These are phyloP conservation scores for Benthosema pterotum DNA, from an alignment of 2,797 vertebrate species.

Conservation along the genomic window DNA sequence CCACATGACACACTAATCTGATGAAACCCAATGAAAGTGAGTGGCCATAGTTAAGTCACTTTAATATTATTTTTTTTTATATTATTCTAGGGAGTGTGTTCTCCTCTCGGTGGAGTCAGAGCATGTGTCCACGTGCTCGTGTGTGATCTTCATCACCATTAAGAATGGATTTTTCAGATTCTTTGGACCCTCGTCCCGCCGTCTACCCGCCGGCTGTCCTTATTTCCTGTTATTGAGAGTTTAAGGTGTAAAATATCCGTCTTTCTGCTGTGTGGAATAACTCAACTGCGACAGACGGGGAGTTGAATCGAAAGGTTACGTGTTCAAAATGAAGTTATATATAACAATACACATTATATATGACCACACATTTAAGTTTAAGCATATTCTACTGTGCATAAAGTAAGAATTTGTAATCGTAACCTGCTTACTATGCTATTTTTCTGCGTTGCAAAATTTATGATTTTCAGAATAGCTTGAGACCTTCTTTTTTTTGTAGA, in stretches of 20 bases:
- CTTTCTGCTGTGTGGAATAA: neutral
- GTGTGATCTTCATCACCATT: neutral
- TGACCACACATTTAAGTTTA: neutral
- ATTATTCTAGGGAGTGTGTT: too few species aligned
- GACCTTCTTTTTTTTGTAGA: conserved; percentile 8
- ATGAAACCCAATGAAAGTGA: conserved; percentile 63
- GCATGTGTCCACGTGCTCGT: too few species aligned
- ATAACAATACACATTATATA: neutral
- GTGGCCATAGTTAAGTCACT: conserved; percentile 4
- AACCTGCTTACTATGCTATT: neutral
- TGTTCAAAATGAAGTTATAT: neutral
- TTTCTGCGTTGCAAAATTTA: neutral
- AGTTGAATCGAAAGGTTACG: neutral
- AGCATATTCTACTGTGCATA: neutral
- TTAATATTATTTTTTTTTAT: too few species aligned
- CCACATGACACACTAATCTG: conserved; percentile 51
- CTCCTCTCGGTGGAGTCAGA: too few species aligned
- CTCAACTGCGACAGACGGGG: too few species aligned
- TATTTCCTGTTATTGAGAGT: conserved; percentile 1
- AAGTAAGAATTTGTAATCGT: neutral
- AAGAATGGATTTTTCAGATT: conserved; percentile 35
- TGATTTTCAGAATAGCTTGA: conserved; percentile 1
- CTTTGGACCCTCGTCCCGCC: neutral
- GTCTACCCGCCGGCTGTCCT: neutral
- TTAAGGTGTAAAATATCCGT: neutral